Percentiles rank a stretch among this genome's conserved stretches.
Conservation (phyloP, 1,140 invertebrate species). For the Matsumurasca onukii region DNA sequence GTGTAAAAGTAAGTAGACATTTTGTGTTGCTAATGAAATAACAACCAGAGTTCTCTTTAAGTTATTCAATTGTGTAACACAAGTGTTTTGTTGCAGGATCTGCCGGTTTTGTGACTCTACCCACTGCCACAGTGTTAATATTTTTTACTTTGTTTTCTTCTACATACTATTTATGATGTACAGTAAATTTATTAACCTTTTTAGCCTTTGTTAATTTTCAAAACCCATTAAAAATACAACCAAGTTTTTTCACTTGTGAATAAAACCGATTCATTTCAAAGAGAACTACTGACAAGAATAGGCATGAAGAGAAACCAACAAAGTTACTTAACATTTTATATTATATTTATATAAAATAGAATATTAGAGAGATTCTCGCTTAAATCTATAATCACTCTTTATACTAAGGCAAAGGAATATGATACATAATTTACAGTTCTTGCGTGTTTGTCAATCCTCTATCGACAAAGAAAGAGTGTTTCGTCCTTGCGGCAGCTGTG, state of each 20-base stretch:
- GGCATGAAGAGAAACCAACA: too few relatives aligned
- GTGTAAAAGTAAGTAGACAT: not conserved
- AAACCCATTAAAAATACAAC: not conserved
- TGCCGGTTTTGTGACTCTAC: not conserved
- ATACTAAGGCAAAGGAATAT: too few relatives aligned
- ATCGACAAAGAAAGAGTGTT: slow-evolving; percentile 33
- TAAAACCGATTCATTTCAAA: too few relatives aligned
- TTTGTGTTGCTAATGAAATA: not conserved
- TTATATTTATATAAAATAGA: too few relatives aligned
- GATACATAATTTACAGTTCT: not conserved
- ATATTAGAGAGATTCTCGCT: too few relatives aligned
- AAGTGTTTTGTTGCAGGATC: not conserved
- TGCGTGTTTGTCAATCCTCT: slow-evolving; percentile 24
- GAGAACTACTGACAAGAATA: too few relatives aligned
- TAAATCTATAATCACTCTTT: too few relatives aligned
- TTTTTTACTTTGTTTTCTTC: not conserved
- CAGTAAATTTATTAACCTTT: not conserved
- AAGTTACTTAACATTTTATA: too few relatives aligned
- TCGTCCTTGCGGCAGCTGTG: slow-evolving; percentile 14
- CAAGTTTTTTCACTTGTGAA: too few relatives aligned
- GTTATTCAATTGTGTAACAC: too few relatives aligned
- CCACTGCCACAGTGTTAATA: not conserved
- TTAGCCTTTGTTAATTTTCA: not conserved
- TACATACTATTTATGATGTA: not conserved
- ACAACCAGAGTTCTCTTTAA: too few relatives aligned